phyloP scores from a whole-genome alignment of 2,113 vertebrate genomes.

The Oceanites oceanicus region DNA sequence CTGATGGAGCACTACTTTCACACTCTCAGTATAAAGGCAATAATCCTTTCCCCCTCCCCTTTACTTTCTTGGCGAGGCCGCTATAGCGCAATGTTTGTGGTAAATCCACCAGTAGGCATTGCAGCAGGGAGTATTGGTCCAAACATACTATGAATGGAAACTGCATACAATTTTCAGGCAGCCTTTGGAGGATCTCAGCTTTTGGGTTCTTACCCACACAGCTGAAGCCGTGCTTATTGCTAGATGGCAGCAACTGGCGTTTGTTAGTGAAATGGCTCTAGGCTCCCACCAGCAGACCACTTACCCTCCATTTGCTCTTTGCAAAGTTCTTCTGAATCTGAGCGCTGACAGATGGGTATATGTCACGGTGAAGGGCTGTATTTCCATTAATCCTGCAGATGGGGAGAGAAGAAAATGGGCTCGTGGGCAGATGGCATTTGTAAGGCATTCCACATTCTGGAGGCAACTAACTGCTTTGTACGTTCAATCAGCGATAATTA shows the following conservation, averaged over 20 bases:
- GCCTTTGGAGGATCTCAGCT: not conserved
- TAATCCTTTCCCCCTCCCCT: not conserved
- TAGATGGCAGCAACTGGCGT: not conserved
- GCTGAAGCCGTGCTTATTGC: not conserved
- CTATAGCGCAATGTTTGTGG: accelerated
- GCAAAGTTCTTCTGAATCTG: slow-evolving; percentile 93
- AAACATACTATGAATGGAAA: accelerated
- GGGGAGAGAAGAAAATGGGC: slow-evolving; percentile 36
- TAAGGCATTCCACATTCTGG: slow-evolving; percentile 51
- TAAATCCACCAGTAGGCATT: accelerated
- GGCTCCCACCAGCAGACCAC: slow-evolving; percentile 4
- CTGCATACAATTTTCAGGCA: not conserved
- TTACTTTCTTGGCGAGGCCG: not conserved
- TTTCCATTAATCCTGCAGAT: slow-evolving; percentile 87
- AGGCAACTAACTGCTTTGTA: slow-evolving; percentile 42
- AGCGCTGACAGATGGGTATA: slow-evolving; percentile 87
- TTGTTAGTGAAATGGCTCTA: not conserved
- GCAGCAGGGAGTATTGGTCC: not conserved
- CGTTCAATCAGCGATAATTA: slow-evolving; percentile 69
- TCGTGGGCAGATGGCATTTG: slow-evolving; percentile 61
- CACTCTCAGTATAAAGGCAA: not conserved
- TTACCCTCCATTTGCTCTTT: slow-evolving; percentile 93
- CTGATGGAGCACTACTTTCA: not conserved
- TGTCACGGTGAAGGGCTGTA: slow-evolving; percentile 85
- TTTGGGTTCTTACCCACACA: not conserved